Base-by-base conservation (phyloP, 2,888 invertebrate genomes). In the Eupeodes latifasciatus region DNA sequence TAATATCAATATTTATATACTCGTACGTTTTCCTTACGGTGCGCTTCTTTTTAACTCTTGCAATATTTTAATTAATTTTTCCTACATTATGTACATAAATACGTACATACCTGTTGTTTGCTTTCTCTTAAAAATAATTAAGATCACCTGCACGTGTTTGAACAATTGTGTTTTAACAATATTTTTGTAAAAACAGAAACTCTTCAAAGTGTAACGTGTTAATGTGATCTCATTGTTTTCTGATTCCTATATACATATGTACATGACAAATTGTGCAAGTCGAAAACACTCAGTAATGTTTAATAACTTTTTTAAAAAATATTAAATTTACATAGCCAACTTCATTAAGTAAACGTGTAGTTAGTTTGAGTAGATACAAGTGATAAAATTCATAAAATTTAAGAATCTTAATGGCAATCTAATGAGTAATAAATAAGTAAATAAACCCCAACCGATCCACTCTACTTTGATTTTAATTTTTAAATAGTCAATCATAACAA, bases 141-240 rank as follows among this genome's bases (percentile, higher is more conserved):
- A 76, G 64, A 62, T 76, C 61, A 69, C n/a, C 47, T 47, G 69
- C 62, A 81, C 69, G 74, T 85, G 81, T 81, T 69, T 81, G 74
- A 81, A 85, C 72, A 72, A 72, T 72, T 72, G 72, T 69, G 62
- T 74, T 85, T 81, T 49, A 64, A 81, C 78, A 85, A 81, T 55
- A 55, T 16, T 55, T 69, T 55, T 69, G 81, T 66, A n/a, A 47
- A 19, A 59, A 59, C 59, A 59, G 27, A 72, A 59, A 47, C 27
- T 57, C 72, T 10, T 4, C 6, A 47, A 27, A 1, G 3, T 27
- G 27, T 27, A 47, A 9, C 57, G 47, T 72, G 19, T 59, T 59
- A 57, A 72, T 27, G 14, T 59, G 59, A 59, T 49, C 59, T 72
- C 6, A 47, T 72, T 72, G 72, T 47, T 27, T 72, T 55, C 34